Base-by-base conservation (phyloP, 2,888 invertebrate species). In the Epicampocera succincta region DNA sequence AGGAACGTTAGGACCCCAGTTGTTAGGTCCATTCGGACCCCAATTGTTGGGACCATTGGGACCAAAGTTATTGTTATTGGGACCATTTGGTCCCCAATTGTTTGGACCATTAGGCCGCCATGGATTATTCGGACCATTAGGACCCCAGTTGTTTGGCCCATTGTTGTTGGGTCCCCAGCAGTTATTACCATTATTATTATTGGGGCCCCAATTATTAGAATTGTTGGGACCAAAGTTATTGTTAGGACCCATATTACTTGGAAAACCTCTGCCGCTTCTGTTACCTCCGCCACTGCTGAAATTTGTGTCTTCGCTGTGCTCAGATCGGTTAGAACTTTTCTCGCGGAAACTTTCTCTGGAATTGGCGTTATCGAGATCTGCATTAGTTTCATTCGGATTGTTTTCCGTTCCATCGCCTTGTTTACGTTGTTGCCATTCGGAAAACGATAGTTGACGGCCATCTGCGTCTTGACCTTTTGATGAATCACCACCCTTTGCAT, bases 391-490 rank as follows among this genome's bases (percentile, higher is more conserved):
- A 68, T 40, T 48, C 21, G 61, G 50, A 69, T 52, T 52, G 6
- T 44, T 21, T 42, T 63, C 76, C 0, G 11, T 13, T 0, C 15
- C 71, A 17, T 17, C 52, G 5, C 9, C 52, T 44, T 60, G 58
- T 6, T 87, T 87, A 29, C 83, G 85, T n/a, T 85, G 85, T 66
- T 87, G 86, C 88, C 88, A 87, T 76, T 88, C 88, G 21, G 86
- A 85, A 83, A 87, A 88, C 8, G 87, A 87, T 63, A 87, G 3
- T 0, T 83, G 74, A 1, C 81, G 83, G n/a, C 81, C 84, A 1
- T 86, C 84, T 5, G 1, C 40, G 63, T 9, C 78, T 52, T 29
- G 82, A 63, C 5, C 46, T 44, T 72, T 66, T 58, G 50, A 42
- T 2, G 73, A 33, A 60, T 87, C 85, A 38, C 86, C 85, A 9